A percentile compares a stretch with the other conserved stretches of the same genome.
Evolutionary conservation across 2,797 vertebrate genomes (phyloP).

Genomic region (Hemibagrus guttatus): DNA sequence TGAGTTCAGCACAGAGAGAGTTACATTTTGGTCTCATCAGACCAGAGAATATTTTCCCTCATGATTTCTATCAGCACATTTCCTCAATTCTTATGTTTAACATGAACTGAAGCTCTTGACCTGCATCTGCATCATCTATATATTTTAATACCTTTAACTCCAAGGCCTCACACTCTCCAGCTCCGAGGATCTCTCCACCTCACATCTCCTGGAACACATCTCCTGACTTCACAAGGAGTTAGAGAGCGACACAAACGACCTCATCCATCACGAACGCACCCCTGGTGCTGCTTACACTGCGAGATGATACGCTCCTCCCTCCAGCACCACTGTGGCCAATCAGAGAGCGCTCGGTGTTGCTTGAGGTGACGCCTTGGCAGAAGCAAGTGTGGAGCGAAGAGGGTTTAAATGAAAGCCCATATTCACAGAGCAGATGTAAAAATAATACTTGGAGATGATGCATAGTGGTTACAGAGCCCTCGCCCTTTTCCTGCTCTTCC

Average conservation of each 20-base stretch:
- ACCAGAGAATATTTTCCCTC: too few relatives aligned
- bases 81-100: too few relatives aligned
- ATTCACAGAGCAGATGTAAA: conserved; percentile 9
- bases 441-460: conserved; percentile 14
- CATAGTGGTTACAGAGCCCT: not conserved
- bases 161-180: conserved; percentile 56
- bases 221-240: conserved; percentile 71
- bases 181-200: conserved; percentile 56
- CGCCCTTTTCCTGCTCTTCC: not conserved
- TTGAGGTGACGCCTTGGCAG: not conserved
- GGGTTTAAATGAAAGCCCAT: conserved; percentile 3
- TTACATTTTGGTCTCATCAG: not conserved
- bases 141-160: too few relatives aligned
- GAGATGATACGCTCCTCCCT: not conserved
- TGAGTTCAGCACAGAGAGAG: not conserved
- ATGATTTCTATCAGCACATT: too few relatives aligned
- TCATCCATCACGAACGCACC: conserved; percentile 70
- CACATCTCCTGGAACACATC: conserved; percentile 72
- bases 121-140: too few relatives aligned
- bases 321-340: not conserved
- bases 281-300: conserved; percentile 60
- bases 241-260: conserved; percentile 72
- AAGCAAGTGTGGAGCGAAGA: not conserved
- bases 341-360: not conserved
- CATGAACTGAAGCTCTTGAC: too few relatives aligned